Evolutionary conservation across 2,888 invertebrate genomes (phyloP).

Genomic region (Polyommatus icarus): DNA sequence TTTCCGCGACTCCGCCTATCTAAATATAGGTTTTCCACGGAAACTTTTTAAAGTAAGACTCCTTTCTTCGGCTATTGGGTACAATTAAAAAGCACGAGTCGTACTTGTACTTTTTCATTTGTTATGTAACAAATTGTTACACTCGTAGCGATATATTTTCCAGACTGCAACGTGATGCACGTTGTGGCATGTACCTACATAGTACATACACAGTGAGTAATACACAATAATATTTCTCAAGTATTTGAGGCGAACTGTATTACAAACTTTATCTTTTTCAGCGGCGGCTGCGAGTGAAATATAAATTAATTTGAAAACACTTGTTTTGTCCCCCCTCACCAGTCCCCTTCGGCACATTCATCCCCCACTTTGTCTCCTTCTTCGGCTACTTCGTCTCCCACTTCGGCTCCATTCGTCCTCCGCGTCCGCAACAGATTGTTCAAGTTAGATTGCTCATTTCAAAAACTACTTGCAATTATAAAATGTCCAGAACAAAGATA

Average conservation of each 20-base stretch:
- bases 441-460: constrained; percentile 8
- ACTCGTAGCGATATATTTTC: not conserved
- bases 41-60: no score
- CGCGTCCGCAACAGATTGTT: not conserved
- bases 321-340: constrained; percentile 11
- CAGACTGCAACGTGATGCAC: not conserved
- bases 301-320: constrained; percentile 22
- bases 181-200: not conserved
- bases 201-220: not conserved
- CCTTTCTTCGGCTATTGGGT: not conserved
- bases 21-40: no score
- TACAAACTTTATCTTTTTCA: constrained; percentile 16
- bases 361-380: not conserved
- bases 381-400: not conserved
- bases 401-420: not conserved
- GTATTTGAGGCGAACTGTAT: constrained; percentile 4
- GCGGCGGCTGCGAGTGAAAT: constrained; percentile 18
- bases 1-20: no score
- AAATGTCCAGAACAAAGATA: not conserved
- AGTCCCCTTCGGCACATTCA: not conserved
- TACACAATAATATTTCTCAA: constrained; percentile 5
- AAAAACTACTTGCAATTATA: constrained; percentile 8
- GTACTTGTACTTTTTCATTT: not conserved
- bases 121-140: not conserved
- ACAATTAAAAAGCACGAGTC: not conserved